phyloP scores from a whole-genome alignment of 1,140 invertebrate genomes.

The Adelges cooleyi region DNA sequence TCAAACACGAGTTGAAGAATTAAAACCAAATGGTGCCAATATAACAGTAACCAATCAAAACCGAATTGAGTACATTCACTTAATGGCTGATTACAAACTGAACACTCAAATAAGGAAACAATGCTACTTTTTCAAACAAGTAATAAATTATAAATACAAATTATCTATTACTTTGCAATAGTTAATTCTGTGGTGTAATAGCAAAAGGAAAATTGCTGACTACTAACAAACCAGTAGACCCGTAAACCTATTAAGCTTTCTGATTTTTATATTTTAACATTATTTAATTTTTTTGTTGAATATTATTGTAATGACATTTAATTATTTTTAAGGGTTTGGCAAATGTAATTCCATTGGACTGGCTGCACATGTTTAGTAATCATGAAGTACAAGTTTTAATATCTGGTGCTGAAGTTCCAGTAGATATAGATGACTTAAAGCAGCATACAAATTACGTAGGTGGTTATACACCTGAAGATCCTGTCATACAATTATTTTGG shows the following conservation, averaged over 20 bases:
- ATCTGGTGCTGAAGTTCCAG: conserved; percentile 82
- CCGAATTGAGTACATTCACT: conserved; percentile 90
- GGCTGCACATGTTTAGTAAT: conserved; percentile 90
- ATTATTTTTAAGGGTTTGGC: conserved; percentile 51
- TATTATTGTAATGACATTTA: no score
- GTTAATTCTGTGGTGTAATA: no score
- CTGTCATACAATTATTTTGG: conserved; percentile 68
- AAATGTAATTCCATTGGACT: conserved; percentile 78
- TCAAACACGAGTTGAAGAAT: conserved; percentile 74
- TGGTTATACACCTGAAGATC: conserved; percentile 69
- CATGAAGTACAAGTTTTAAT: conserved; percentile 89
- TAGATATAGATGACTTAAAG: conserved; percentile 82
- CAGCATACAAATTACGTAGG: conserved; percentile 71
- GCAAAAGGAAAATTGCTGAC: no score
- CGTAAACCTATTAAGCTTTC: no score
- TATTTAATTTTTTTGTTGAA: no score
- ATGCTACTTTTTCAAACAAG: conserved; percentile 68
- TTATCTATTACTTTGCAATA: no score
- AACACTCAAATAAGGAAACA: conserved; percentile 84
- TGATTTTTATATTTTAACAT: no score
- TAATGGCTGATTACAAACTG: conserved; percentile 91
- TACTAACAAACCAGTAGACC: no score
- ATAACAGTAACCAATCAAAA: conserved; percentile 85
- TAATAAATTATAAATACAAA: conserved; percentile 25
- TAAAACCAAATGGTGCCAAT: conserved; percentile 79